These are phyloP conservation scores for Anthrax anthrax DNA, from an alignment of 2,888 invertebrate species.

Conservation along the genomic window DNA sequence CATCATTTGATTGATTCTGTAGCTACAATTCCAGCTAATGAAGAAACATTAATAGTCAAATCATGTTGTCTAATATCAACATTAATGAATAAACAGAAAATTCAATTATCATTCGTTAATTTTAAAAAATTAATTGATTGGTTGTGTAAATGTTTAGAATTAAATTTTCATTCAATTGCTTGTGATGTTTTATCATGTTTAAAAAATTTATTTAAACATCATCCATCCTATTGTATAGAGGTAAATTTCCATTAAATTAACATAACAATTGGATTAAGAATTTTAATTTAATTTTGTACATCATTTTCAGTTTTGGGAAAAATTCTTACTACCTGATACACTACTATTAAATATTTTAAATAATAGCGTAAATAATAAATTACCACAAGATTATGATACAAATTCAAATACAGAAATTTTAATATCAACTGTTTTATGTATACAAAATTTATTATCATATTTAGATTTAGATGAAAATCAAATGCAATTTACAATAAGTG, in stretches of 20 bases:
- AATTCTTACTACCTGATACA: slow-evolving; percentile 13
- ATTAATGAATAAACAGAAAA: slow-evolving; percentile 40
- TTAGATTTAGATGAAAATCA: not conserved
- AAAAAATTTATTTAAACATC: slow-evolving; percentile 15
- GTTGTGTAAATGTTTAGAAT: slow-evolving; percentile 35
- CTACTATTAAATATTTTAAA: slow-evolving; percentile 11
- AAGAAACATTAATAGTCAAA: slow-evolving; percentile 42
- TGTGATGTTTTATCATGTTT: slow-evolving; percentile 17
- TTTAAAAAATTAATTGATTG: slow-evolving; percentile 33
- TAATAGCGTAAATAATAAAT: not conserved
- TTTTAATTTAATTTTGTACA: too few species aligned
- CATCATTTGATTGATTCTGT: slow-evolving; percentile 13
- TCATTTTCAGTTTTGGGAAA: slow-evolving; percentile 13
- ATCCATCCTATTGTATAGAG: slow-evolving; percentile 10
- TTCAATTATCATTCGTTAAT: slow-evolving; percentile 30
- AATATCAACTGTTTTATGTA: slow-evolving; percentile 14
- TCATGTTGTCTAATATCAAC: slow-evolving; percentile 42
- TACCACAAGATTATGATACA: slow-evolving; percentile 11
- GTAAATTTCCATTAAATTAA: slow-evolving; percentile 2
- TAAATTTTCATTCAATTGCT: slow-evolving; percentile 12
- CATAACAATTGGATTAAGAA: too few species aligned
- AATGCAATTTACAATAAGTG: not conserved
- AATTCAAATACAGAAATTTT: slow-evolving; percentile 16
- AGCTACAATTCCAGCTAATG: slow-evolving; percentile 27
- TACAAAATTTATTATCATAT: slow-evolving; percentile 9